Evolutionary conservation across 1,140 invertebrate species (phyloP), one percentile per base, ranked within the genome.

Genomic region (Drosophila bocki): DNA sequence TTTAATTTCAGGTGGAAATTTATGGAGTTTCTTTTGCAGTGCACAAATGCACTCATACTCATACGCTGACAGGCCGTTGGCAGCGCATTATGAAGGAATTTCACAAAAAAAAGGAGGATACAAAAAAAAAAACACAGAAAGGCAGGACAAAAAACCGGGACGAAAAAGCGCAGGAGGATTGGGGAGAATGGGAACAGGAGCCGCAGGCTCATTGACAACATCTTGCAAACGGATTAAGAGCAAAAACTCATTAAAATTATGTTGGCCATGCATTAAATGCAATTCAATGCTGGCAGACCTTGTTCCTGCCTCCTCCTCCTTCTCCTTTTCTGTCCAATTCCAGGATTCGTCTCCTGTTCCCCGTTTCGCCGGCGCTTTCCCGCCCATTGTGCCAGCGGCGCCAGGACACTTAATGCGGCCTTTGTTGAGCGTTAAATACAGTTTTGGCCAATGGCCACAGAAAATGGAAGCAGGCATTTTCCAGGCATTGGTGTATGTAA

Each of bases 191-290:
- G 47, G 26, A 41, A 58, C 61, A 69, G 75, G 62, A 42, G 80
- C 80, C 79, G 67, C 83, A 78, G 77, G 75, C 83, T 87, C 82
- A 86, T 86, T 86, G 83, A 86, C 80, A 87, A 82, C 83, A 86
- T 86, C 83, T 87, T 86, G 83, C 83, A 86, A 86, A 87, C 83
- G 83, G 83, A 86, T 86, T 86, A 86, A 86, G 80, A 87, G 83
- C 70, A 80, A 82, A 82, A 86, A 86, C 83, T 86, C 83, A 86
- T 86, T 86, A 86, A 86, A 86, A 86, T 87, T 87, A 86, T 86
- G 83, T 87, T 86, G 83, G 83, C 62, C 83, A 83, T 87, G 84
- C 83, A 87, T 86, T 86, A 87, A 82, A 87, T 87, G 83, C 83
- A 86, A 82, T 86, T 86, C 76, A 83, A 86, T 86, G 83, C 83